These are phyloP conservation scores for Martes flavigula DNA, from an alignment of 2,797 vertebrate species.

Conservation along the genomic window DNA sequence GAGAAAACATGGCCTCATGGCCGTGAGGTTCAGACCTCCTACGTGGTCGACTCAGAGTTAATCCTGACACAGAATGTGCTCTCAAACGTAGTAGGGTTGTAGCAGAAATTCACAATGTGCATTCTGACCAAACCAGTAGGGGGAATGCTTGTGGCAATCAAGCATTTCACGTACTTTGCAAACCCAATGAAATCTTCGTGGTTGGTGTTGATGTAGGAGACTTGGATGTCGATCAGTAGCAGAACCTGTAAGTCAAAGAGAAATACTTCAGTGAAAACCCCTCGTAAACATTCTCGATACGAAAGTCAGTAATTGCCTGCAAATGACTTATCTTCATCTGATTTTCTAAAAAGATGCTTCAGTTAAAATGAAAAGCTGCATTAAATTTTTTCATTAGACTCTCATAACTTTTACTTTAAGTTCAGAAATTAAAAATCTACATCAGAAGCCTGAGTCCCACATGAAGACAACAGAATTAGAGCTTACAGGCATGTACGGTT, in stretches of 20 bases:
- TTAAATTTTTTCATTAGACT: constrained; percentile 1
- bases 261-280: constrained; percentile 6
- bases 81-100: background rate
- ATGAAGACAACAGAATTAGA: background rate
- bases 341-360: constrained; percentile 14
- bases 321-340: background rate
- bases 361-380: background rate
- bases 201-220: constrained; percentile 97
- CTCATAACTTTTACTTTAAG: background rate
- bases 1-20: background rate
- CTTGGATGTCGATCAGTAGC: constrained; percentile 93
- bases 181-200: constrained; percentile 97
- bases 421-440: constrained; percentile 33
- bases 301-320: background rate
- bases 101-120: background rate
- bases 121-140: background rate
- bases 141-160: background rate
- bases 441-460: background rate
- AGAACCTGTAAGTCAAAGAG: constrained; percentile 86
- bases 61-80: background rate
- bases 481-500: constrained; percentile 31
- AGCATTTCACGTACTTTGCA: constrained; percentile 88
- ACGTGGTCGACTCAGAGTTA: background rate
- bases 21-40: background rate
- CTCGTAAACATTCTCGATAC: background rate